Evolutionary conservation across 2,888 invertebrate genomes (phyloP).

Genomic region (Catotricha subobsoleta): DNA sequence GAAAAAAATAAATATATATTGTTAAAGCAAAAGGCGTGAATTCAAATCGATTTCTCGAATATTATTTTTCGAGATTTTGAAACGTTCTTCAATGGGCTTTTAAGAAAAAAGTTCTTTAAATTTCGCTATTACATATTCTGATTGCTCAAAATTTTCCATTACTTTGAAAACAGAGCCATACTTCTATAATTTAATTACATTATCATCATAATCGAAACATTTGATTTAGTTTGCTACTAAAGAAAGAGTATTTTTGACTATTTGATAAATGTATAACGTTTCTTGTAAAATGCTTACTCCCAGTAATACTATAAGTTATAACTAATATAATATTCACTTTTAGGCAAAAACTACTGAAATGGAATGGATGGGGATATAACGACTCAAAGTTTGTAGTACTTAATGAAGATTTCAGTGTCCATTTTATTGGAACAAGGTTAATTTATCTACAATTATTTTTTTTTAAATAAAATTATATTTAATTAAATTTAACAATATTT

Average conservation of each 20-base stretch:
- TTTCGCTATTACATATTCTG: too few species aligned
- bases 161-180: too few species aligned
- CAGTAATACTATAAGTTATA: neutral
- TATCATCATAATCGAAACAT: too few species aligned
- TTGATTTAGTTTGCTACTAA: too few species aligned
- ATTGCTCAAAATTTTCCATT: too few species aligned
- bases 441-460: neutral
- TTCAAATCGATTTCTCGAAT: neutral
- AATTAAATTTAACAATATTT: constrained; percentile 6
- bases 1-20: too few species aligned
- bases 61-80: too few species aligned
- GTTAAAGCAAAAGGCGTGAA: neutral
- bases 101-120: too few species aligned
- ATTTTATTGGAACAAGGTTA: neutral
- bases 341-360: constrained; percentile 86
- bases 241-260: too few species aligned
- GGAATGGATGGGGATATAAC: constrained; percentile 99
- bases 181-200: too few species aligned
- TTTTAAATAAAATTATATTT: neutral
- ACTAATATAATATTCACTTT: neutral
- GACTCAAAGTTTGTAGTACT: constrained; percentile 62
- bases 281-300: neutral
- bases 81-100: too few species aligned
- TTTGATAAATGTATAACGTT: too few species aligned
- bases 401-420: neutral